Evolutionary conservation across 2,888 invertebrate genomes (phyloP).

Genomic region (Spisula solida): DNA sequence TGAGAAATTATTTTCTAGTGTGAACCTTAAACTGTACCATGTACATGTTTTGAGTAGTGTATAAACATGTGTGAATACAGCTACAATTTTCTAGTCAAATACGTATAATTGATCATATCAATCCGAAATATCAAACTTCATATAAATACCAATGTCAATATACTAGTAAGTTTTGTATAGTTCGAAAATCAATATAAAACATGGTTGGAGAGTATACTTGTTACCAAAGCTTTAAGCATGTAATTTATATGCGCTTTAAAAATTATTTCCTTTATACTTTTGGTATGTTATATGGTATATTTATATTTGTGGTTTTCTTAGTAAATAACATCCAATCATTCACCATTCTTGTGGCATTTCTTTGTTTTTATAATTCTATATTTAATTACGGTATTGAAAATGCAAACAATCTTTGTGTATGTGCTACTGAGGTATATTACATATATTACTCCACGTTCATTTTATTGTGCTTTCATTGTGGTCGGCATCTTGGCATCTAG

Average conservation of each 20-base stretch:
- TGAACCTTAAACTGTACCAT: too few species aligned
- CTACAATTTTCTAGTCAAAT: too few species aligned
- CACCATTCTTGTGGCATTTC: background rate
- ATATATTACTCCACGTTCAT: background rate
- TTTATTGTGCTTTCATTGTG: constrained; percentile 14
- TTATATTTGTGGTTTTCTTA: background rate
- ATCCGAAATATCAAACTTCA: too few species aligned
- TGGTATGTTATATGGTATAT: background rate
- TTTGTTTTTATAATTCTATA: constrained; percentile 1
- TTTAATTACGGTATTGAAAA: constrained; percentile 21
- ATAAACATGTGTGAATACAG: too few species aligned
- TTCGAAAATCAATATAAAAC: background rate
- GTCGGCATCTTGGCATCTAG: background rate
- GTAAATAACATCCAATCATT: constrained; percentile 1
- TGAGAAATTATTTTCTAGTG: too few species aligned
- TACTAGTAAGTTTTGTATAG: background rate
- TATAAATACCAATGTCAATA: background rate
- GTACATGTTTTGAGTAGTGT: too few species aligned
- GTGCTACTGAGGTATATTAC: background rate
- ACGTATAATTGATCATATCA: too few species aligned
- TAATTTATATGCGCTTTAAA: background rate
- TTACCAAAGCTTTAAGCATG: background rate
- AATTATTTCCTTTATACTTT: background rate
- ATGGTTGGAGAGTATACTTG: background rate
- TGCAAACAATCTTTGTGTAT: constrained; percentile 2